Percentiles rank a stretch among this genome's conserved stretches.
phyloP scores from a whole-genome alignment of 1,140 invertebrate species.

The Nasonia giraulti region DNA sequence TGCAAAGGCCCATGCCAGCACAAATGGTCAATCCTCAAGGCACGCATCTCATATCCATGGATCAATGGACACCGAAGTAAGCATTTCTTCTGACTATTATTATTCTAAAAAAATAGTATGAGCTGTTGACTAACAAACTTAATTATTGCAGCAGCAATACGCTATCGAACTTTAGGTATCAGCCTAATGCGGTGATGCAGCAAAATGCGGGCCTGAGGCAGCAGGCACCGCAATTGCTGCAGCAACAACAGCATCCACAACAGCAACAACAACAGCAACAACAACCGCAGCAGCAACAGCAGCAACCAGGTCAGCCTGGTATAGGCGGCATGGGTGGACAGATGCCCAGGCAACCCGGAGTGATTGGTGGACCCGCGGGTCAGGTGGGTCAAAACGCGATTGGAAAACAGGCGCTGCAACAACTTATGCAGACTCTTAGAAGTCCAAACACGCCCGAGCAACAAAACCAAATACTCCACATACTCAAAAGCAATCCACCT shows the following conservation, averaged over 20 bases:
- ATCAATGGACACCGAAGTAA: conserved; percentile 80
- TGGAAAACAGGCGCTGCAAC: conserved; percentile 86
- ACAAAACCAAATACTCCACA: conserved; percentile 93
- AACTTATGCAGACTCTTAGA: conserved; percentile 91
- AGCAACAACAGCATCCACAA: conserved; percentile 67
- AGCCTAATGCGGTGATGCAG: conserved; percentile 66
- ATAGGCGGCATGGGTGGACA: conserved; percentile 69
- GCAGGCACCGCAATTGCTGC: conserved; percentile 71
- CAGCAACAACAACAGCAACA: conserved; percentile 70
- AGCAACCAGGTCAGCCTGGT: conserved; percentile 70
- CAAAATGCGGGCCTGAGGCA: conserved; percentile 71
- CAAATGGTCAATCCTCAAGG: conserved; percentile 70
- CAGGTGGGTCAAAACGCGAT: conserved; percentile 67
- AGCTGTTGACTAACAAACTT: not conserved
- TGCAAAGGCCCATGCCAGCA: conserved; percentile 76
- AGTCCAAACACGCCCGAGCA: conserved; percentile 93
- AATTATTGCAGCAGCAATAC: conserved; percentile 25
- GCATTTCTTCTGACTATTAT: conserved; percentile 48
- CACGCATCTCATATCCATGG: conserved; percentile 79
- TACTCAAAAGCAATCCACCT: conserved; percentile 95
- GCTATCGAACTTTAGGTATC: conserved; percentile 46
- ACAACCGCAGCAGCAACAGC: conserved; percentile 68
- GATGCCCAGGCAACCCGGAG: conserved; percentile 71
- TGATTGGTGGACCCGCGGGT: conserved; percentile 70
- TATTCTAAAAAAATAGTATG: conserved; percentile 20